Percentiles rank a stretch among this genome's conserved stretches.
Evolutionary conservation across 2,888 invertebrate species (phyloP).

Genomic region (Sceliomorpha sp.): DNA sequence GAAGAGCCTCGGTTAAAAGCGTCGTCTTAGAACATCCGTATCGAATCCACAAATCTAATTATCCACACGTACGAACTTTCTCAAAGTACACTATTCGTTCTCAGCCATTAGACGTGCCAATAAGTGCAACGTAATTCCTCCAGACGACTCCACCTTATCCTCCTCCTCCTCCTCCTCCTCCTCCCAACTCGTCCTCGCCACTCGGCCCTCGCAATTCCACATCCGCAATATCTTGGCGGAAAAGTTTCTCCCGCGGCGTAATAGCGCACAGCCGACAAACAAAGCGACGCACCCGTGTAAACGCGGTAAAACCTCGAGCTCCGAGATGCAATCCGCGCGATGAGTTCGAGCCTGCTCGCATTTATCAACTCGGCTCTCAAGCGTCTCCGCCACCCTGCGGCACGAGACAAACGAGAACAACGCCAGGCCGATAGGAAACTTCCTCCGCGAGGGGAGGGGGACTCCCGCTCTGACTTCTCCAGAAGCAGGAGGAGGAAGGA

Average conservation of each 20-base stretch:
- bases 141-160: no score
- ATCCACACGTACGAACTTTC: no score
- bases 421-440: conserved; percentile 8
- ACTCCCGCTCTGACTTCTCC: no score
- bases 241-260: conserved; percentile 14
- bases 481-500: no score
- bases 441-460: not conserved
- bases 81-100: no score
- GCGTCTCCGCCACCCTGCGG: conserved; percentile 1
- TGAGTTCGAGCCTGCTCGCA: conserved; percentile 62
- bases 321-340: conserved; percentile 63
- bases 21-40: no score
- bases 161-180: no score
- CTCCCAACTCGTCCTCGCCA: not conserved
- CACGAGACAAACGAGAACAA: conserved; percentile 22
- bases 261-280: not conserved
- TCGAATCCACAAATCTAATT: no score
- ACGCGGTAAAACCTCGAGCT: conserved; percentile 20
- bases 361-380: conserved; percentile 61
- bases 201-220: conserved; percentile 9
- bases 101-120: no score
- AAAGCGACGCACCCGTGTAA: conserved; percentile 10
- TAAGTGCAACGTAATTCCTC: no score
- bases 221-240: conserved; percentile 30
- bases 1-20: no score